Percentiles rank a stretch among this genome's conserved stretches.
Evolutionary conservation across 2,797 vertebrate species (phyloP).

Genomic region (Esox masquinongy): DNA sequence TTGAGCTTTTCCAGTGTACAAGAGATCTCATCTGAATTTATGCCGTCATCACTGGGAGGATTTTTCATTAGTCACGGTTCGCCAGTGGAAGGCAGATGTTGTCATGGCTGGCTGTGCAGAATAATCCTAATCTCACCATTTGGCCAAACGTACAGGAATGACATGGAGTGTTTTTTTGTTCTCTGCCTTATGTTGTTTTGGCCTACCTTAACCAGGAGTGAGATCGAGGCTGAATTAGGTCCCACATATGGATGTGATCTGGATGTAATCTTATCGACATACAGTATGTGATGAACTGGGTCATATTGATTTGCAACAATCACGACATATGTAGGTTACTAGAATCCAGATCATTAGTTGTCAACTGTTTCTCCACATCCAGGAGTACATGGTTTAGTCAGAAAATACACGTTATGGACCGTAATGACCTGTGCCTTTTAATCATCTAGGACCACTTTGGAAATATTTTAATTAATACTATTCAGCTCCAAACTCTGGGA

Average conservation of each 20-base stretch:
- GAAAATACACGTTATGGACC: background rate
- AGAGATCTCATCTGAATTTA: slow-evolving; percentile 38
- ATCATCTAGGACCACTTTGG: no score
- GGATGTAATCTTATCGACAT: slow-evolving; percentile 13
- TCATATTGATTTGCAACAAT: background rate
- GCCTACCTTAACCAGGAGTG: slow-evolving; percentile 8
- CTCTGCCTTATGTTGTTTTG: slow-evolving; percentile 21
- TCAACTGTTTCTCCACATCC: background rate
- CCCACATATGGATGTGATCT: background rate
- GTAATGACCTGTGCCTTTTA: background rate
- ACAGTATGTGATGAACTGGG: background rate
- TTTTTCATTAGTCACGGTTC: slow-evolving; percentile 39
- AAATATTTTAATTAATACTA: no score
- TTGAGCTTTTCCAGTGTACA: slow-evolving; percentile 26
- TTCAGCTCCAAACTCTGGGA: no score
- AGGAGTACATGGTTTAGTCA: background rate
- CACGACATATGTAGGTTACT: background rate
- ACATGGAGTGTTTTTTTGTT: slow-evolving; percentile 48
- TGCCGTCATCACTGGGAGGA: slow-evolving; percentile 34
- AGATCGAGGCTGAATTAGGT: slow-evolving; percentile 1
- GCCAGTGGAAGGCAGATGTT: slow-evolving; percentile 58
- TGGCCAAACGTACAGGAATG: slow-evolving; percentile 45
- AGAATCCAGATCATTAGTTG: background rate
- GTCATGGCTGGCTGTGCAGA: slow-evolving; percentile 32
- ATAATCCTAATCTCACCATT: slow-evolving; percentile 72